These are phyloP conservation scores for Sphenodon punctatus DNA, from an alignment of 2,797 vertebrate species.

Conservation along the genomic window DNA sequence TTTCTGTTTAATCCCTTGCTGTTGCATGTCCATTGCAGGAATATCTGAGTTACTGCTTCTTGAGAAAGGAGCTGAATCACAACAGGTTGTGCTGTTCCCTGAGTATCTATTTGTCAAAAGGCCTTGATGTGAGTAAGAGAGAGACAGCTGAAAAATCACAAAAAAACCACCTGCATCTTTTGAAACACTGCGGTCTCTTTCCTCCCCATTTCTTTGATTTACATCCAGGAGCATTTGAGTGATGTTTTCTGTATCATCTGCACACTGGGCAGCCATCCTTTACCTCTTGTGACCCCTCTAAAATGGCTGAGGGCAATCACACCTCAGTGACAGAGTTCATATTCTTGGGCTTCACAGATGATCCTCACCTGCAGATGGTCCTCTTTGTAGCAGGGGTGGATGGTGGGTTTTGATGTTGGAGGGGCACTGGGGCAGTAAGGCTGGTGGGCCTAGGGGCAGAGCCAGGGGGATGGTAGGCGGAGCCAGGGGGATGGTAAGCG, in stretches of 20 bases:
- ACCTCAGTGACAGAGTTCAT: background rate
- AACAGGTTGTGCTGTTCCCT: background rate
- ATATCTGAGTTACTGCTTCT: too few species aligned
- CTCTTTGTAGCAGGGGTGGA: too few species aligned
- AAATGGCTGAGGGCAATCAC: background rate
- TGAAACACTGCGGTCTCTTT: background rate
- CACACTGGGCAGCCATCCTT: background rate
- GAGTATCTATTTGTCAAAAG: background rate
- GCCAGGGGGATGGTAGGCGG: too few species aligned
- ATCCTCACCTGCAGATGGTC: constrained; percentile 29
- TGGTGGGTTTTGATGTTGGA: too few species aligned
- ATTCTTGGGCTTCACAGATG: background rate
- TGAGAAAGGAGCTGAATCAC: background rate
- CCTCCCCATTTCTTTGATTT: background rate
- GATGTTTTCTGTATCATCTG: background rate
- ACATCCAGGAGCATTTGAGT: background rate
- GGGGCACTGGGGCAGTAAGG: too few species aligned
- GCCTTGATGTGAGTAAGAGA: too few species aligned
- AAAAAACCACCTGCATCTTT: background rate
- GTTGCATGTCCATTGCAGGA: too few species aligned
- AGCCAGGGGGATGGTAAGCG: too few species aligned
- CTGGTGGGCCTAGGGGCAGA: too few species aligned
- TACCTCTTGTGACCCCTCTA: background rate
- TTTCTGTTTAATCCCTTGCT: too few species aligned
- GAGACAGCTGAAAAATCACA: background rate